These are phyloP conservation scores for Phymanthus crucifer DNA, from an alignment of 92 coral and sea anemone species.

Conservation along the genomic window DNA sequence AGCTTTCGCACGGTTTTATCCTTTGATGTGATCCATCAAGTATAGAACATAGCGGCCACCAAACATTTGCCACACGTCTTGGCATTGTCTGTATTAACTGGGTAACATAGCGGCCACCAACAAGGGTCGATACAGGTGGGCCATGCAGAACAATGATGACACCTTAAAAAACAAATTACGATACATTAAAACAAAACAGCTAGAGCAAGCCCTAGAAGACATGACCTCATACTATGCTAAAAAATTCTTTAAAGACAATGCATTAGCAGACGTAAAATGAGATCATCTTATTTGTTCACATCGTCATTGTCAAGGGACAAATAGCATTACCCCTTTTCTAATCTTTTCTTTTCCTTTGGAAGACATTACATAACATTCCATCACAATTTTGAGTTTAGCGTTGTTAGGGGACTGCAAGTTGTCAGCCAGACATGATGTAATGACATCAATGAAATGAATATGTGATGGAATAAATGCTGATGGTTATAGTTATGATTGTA, in stretches of 20 bases:
- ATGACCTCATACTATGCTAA: background rate
- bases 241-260: background rate
- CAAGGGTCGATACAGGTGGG: slow-evolving; percentile 20
- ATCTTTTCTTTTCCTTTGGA: background rate
- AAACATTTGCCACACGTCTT: background rate
- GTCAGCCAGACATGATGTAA: background rate
- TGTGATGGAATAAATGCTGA: too few relatives aligned
- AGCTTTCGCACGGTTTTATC: background rate
- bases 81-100: background rate
- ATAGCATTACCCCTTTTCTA: background rate
- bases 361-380: background rate
- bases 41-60: background rate
- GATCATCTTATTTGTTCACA: background rate
- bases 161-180: background rate
- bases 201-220: background rate
- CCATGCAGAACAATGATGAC: background rate
- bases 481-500: too few relatives aligned
- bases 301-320: background rate
- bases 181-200: background rate
- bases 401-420: background rate
- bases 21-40: background rate
- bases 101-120: slow-evolving; percentile 44
- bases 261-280: background rate
- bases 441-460: background rate
- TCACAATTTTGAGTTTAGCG: background rate